A percentile compares a stretch with the other conserved stretches of the same genome.
Evolutionary conservation across 2,113 vertebrate genomes (phyloP).

Genomic region (Sinocyclocheilus anophthalmus): DNA sequence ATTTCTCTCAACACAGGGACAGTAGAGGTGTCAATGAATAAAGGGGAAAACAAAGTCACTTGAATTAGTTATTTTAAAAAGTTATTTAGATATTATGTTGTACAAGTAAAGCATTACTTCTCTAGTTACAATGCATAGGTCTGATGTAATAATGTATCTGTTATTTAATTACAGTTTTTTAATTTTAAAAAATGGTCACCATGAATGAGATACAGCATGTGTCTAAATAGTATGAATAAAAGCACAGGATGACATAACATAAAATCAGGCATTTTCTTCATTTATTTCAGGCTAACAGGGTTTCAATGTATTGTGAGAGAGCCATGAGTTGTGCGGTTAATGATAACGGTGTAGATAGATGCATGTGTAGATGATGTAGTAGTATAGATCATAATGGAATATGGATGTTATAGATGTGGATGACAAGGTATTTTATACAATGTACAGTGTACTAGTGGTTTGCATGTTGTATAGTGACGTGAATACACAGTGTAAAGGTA

Average conservation of each 20-base stretch:
- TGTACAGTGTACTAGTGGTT: neutral
- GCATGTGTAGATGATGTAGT: neutral
- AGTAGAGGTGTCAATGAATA: no score
- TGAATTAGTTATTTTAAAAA: no score
- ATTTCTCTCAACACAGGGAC: no score
- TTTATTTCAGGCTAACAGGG: neutral
- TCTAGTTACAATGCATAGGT: no score
- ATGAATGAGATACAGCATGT: neutral
- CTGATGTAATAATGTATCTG: neutral
- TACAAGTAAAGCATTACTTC: no score
- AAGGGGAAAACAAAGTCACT: no score
- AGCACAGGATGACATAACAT: no score
- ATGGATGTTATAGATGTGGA: constrained; percentile 15
- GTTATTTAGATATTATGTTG: no score
- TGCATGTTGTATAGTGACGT: neutral
- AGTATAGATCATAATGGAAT: neutral
- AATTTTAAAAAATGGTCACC: neutral
- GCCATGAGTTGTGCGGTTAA: neutral
- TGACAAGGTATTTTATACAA: neutral
- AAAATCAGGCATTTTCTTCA: no score
- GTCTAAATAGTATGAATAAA: no score
- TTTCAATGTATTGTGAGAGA: neutral
- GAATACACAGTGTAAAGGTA: neutral
- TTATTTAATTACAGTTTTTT: neutral
- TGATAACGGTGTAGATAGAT: neutral